Percentiles rank a stretch among this genome's conserved stretches.
Evolutionary conservation across 2,888 invertebrate genomes (phyloP).

Genomic region (Mesopsocus fuscifrons): DNA sequence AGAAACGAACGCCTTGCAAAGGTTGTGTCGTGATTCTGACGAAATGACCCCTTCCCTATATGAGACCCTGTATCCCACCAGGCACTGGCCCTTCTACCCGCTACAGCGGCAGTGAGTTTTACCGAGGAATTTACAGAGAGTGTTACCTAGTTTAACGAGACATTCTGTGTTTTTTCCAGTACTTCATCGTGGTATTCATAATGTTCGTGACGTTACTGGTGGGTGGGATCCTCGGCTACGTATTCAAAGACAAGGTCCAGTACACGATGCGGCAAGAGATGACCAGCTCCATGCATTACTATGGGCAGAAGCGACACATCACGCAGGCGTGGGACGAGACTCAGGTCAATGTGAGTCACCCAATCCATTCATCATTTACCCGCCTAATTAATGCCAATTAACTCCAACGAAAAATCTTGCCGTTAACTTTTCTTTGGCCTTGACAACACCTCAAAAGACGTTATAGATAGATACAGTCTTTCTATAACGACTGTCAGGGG

Average conservation of each 20-base stretch:
- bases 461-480: too few species aligned
- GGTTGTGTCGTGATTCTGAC: too few species aligned
- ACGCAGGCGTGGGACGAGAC: slow-evolving; percentile 77
- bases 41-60: too few species aligned
- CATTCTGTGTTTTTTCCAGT: slow-evolving; percentile 50
- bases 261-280: slow-evolving; percentile 58
- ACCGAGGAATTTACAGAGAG: too few species aligned
- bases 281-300: slow-evolving; percentile 52
- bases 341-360: slow-evolving; percentile 42
- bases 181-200: slow-evolving; percentile 72
- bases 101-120: too few species aligned
- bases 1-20: too few species aligned
- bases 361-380: too few species aligned
- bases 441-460: not conserved
- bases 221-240: slow-evolving; percentile 78
- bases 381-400: too few species aligned
- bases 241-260: slow-evolving; percentile 68
- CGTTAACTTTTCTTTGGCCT: not conserved
- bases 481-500: too few species aligned
- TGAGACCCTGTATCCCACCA: too few species aligned
- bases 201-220: slow-evolving; percentile 80
- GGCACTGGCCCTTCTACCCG: too few species aligned
- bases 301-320: slow-evolving; percentile 46
- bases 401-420: not conserved
- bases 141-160: too few species aligned